Percentiles rank a stretch among this genome's conserved stretches.
Conservation (phyloP, 1,140 invertebrate genomes). For the Hycleus phaleratus region DNA sequence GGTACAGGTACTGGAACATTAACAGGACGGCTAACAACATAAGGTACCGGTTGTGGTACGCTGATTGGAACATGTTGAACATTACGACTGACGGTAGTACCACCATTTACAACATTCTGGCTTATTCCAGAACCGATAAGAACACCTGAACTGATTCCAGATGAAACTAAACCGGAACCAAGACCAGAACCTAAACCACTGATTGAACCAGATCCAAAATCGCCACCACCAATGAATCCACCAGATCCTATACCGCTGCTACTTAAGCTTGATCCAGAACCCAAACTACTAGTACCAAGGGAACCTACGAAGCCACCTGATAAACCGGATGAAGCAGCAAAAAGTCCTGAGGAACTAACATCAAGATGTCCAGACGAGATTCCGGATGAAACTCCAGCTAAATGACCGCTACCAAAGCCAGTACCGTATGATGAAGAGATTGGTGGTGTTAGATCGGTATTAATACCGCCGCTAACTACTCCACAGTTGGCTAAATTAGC, state of each 20-base stretch:
- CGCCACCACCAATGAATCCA: background rate
- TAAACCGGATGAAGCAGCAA: too few relatives aligned
- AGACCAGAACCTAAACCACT: background rate
- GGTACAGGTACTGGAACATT: slow-evolving; percentile 32
- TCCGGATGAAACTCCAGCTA: background rate
- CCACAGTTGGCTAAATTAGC: slow-evolving; percentile 22
- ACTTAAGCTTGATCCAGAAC: background rate
- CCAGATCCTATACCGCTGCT: background rate
- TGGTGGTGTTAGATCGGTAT: slow-evolving; percentile 24
- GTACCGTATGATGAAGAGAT: slow-evolving; percentile 13
- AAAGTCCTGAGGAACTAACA: too few relatives aligned
- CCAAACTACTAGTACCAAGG: too few relatives aligned
- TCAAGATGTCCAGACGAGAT: too few relatives aligned
- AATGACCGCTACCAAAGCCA: slow-evolving; percentile 17
- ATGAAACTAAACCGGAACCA: background rate
- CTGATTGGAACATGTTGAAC: slow-evolving; percentile 34
- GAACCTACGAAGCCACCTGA: too few relatives aligned
- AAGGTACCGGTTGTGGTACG: slow-evolving; percentile 36
- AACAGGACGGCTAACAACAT: slow-evolving; percentile 26
- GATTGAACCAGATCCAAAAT: background rate
- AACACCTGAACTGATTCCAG: background rate
- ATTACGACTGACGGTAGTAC: slow-evolving; percentile 25
- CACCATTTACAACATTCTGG: slow-evolving; percentile 7
- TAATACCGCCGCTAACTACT: slow-evolving; percentile 20
- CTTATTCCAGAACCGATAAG: background rate